These are phyloP conservation scores for Palythoa grandis DNA, from an alignment of 92 coral and sea anemone species.

Conservation along the genomic window DNA sequence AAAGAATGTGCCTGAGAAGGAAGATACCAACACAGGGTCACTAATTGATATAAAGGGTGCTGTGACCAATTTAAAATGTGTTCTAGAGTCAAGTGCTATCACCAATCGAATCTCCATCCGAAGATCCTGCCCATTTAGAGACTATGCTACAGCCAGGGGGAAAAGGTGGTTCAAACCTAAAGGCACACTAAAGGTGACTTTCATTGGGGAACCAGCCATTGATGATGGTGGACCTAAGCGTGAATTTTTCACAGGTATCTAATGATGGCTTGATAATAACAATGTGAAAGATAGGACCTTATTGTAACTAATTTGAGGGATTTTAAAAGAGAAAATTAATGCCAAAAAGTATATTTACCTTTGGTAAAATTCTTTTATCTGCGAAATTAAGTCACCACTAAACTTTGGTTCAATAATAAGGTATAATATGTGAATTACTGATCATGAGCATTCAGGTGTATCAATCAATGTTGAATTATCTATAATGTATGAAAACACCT, in stretches of 20 bases:
- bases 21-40: slow-evolving; percentile 15
- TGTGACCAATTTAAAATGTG: slow-evolving; percentile 15
- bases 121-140: slow-evolving; percentile 22
- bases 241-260: slow-evolving; percentile 14
- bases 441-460: slow-evolving; percentile 9
- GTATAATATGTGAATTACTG: slow-evolving; percentile 5
- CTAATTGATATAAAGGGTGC: slow-evolving; percentile 3
- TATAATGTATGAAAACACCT: slow-evolving; percentile 18
- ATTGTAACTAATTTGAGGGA: slow-evolving; percentile 3
- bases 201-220: slow-evolving; percentile 14
- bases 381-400: slow-evolving; percentile 9
- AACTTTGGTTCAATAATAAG: slow-evolving; percentile 8
- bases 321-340: background rate
- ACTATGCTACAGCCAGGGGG: slow-evolving; percentile 16
- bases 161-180: slow-evolving; percentile 15
- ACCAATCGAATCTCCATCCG: slow-evolving; percentile 22
- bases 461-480: slow-evolving; percentile 7
- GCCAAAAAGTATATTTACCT: slow-evolving; percentile 10
- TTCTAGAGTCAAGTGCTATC: slow-evolving; percentile 1
- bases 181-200: slow-evolving; percentile 5
- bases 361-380: background rate
- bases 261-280: slow-evolving; percentile 7
- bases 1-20: slow-evolving; percentile 24
- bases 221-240: slow-evolving; percentile 13
- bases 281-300: slow-evolving; percentile 9